Conservation (phyloP, 1,140 invertebrate genomes). For the Theocolax elegans region DNA sequence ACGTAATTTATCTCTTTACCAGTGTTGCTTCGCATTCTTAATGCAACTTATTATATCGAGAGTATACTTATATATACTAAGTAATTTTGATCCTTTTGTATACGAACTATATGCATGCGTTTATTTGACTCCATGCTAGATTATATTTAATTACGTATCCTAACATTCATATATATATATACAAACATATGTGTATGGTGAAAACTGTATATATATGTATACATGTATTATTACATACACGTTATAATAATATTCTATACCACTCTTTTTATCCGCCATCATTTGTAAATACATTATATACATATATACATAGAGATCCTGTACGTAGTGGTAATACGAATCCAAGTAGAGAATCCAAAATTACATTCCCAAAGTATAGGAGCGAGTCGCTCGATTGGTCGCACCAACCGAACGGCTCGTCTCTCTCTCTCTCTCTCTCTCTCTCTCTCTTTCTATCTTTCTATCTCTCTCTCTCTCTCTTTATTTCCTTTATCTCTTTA, state of each 20-base stretch:
- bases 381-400: conserved; percentile 3
- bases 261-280: conserved; percentile 37
- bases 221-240: conserved; percentile 24
- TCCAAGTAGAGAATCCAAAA: not conserved
- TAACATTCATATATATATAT: conserved; percentile 3
- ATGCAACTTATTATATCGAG: conserved; percentile 21
- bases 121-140: conserved; percentile 55
- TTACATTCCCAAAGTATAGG: not conserved
- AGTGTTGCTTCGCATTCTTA: conserved; percentile 63
- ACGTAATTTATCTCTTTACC: conserved; percentile 58
- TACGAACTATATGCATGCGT: conserved; percentile 53
- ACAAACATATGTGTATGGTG: conserved; percentile 11
- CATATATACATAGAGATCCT: too few relatives aligned
- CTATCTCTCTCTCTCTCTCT: too few relatives aligned
- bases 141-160: conserved; percentile 12
- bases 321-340: conserved; percentile 22
- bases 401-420: not conserved
- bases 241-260: conserved; percentile 48
- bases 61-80: conserved; percentile 27
- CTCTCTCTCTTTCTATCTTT: too few relatives aligned
- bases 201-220: conserved; percentile 15
- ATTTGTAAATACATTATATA: too few relatives aligned
- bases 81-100: conserved; percentile 24
- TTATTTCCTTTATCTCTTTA: too few relatives aligned
- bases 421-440: too few relatives aligned